These are phyloP conservation scores for Mormyrops boulengeri DNA, from an alignment of 2,797 vertebrate species.

Conservation along the genomic window DNA sequence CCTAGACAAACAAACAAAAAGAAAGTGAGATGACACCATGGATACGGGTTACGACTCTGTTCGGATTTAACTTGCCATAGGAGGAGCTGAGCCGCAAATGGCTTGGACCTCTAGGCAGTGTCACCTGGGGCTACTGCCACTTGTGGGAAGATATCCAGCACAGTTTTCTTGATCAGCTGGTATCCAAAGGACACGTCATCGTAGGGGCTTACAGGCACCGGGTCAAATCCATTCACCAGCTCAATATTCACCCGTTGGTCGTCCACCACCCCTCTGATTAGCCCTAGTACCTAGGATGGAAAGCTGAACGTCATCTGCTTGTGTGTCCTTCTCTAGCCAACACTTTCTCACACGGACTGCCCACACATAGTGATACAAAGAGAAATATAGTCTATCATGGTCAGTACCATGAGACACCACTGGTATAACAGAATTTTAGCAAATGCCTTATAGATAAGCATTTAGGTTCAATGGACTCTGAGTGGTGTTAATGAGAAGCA, in stretches of 20 bases:
- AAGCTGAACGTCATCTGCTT: not conserved
- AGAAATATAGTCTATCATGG: not conserved
- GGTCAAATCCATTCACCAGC: constrained; percentile 71
- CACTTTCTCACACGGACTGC: not conserved
- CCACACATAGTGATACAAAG: not conserved
- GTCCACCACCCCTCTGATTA: constrained; percentile 61
- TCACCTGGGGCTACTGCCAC: constrained; percentile 78
- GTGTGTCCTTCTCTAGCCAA: not conserved
- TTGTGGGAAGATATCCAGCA: constrained; percentile 75
- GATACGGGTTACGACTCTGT: not conserved
- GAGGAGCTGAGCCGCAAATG: not conserved
- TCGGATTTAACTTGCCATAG: not conserved
- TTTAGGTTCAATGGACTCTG: not conserved
- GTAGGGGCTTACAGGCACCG: constrained; percentile 74
- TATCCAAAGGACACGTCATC: constrained; percentile 72
- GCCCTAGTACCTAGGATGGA: constrained; percentile 66
- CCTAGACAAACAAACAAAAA: constrained; percentile 53
- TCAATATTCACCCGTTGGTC: constrained; percentile 78
- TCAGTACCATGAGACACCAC: not conserved
- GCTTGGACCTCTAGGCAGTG: not conserved
- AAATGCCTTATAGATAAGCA: not conserved
- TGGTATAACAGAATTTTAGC: not conserved
- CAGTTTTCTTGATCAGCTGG: constrained; percentile 78
- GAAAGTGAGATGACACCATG: not conserved
- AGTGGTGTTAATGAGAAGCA: not conserved